A percentile compares a stretch with the other conserved stretches of the same genome.
Conservation (phyloP, 2,888 invertebrate species). For the Brachycybe producta region DNA sequence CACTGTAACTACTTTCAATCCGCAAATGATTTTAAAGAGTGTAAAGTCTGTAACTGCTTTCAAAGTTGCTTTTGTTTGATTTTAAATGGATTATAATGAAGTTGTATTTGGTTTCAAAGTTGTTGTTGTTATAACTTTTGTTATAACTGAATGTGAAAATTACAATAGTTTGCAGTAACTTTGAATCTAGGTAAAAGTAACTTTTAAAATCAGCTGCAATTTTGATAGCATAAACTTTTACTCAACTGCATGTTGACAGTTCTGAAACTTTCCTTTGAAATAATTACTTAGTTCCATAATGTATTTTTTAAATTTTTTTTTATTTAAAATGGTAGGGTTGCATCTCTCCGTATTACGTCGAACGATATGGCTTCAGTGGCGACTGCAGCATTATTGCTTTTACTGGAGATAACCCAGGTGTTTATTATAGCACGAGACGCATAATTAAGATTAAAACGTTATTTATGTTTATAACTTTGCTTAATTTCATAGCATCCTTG, state of each 20-base stretch:
- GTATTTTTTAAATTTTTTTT: background rate
- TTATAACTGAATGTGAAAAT: no score
- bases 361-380: slow-evolving; percentile 68
- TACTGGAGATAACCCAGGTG: slow-evolving; percentile 90
- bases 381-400: slow-evolving; percentile 73
- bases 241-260: background rate
- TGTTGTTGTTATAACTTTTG: no score
- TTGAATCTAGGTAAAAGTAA: background rate
- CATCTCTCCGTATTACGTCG: slow-evolving; percentile 52
- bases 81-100: no score
- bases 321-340: slow-evolving; percentile 2
- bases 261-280: background rate
- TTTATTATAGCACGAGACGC: no score
- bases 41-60: no score
- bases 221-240: background rate
- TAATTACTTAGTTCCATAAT: background rate
- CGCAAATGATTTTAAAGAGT: no score
- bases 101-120: no score
- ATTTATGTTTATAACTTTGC: slow-evolving; percentile 6
- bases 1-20: no score
- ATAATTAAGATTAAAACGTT: slow-evolving; percentile 47
- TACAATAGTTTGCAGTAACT: background rate
- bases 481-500: slow-evolving; percentile 31
- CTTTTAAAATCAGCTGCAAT: background rate
- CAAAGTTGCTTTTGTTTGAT: no score